These are phyloP conservation scores for Heliconius ismenius DNA, from an alignment of 2,888 invertebrate species.

Conservation along the genomic window DNA sequence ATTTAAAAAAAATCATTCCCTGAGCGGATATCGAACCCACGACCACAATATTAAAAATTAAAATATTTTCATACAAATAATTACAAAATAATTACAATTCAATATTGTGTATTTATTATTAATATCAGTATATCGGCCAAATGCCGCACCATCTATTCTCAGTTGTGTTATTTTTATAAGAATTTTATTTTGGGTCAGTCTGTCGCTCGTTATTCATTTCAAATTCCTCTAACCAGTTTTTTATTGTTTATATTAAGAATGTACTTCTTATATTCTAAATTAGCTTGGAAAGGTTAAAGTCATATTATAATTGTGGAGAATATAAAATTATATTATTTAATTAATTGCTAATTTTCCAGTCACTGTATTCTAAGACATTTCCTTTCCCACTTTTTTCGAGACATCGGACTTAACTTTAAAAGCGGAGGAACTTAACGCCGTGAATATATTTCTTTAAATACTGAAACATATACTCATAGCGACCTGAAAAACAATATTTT, in stretches of 20 bases:
- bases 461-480: neutral
- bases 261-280: too few relatives aligned
- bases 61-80: neutral
- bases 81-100: neutral
- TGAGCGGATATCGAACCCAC: too few relatives aligned
- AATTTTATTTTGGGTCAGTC: constrained; percentile 35
- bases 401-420: too few relatives aligned
- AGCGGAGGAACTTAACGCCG: neutral
- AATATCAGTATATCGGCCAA: constrained; percentile 26
- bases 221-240: constrained; percentile 25
- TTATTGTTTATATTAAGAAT: constrained; percentile 19
- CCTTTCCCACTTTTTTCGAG: neutral
- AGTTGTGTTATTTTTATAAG: constrained; percentile 34
- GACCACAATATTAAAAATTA: neutral
- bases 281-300: too few relatives aligned
- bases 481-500: constrained; percentile 28
- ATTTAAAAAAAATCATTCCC: too few relatives aligned
- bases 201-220: constrained; percentile 33
- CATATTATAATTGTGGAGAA: too few relatives aligned
- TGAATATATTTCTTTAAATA: neutral
- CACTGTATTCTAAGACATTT: neutral
- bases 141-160: constrained; percentile 34
- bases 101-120: constrained; percentile 11
- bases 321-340: neutral
- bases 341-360: neutral